Evolutionary conservation across 2,797 vertebrate genomes (phyloP).

Genomic region (Hafferia zeledoni): DNA sequence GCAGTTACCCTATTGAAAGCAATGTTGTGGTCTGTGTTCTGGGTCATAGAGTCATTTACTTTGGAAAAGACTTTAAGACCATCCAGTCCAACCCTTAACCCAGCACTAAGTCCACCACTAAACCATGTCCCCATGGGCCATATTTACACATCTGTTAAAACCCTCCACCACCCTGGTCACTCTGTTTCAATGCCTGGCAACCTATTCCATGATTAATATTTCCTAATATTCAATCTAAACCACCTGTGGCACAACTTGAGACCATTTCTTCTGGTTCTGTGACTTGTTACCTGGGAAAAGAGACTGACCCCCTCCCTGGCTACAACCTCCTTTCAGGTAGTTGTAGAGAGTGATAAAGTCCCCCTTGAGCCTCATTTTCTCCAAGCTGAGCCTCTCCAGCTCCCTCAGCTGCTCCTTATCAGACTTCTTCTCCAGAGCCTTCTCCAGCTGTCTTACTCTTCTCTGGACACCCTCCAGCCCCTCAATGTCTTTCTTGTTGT

Average conservation of each 20-base stretch:
- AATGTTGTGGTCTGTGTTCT: not conserved
- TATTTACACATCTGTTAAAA: not conserved
- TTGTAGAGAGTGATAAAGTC: not conserved
- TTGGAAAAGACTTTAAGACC: not conserved
- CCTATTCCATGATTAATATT: not conserved
- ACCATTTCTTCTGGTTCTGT: rapidly evolving
- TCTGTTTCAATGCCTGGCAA: not conserved
- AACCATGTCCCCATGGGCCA: not conserved
- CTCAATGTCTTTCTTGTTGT: not conserved
- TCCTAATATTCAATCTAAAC: not conserved
- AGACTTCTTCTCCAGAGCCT: not conserved
- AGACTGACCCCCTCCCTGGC: not conserved
- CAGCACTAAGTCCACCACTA: not conserved
- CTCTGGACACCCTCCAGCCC: not conserved
- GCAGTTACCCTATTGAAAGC: not conserved
- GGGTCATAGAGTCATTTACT: not conserved
- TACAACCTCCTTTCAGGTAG: not conserved
- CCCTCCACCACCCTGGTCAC: not conserved
- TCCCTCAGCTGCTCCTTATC: not conserved
- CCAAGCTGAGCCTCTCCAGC: not conserved
- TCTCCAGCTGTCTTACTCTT: not conserved
- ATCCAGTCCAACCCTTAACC: not conserved
- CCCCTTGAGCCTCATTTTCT: not conserved
- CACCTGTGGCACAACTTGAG: not conserved
- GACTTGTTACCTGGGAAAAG: not conserved